A percentile compares a stretch with the other conserved stretches of the same genome.
Conservation (phyloP, 2,113 vertebrate genomes). For the Elephas maximus region DNA sequence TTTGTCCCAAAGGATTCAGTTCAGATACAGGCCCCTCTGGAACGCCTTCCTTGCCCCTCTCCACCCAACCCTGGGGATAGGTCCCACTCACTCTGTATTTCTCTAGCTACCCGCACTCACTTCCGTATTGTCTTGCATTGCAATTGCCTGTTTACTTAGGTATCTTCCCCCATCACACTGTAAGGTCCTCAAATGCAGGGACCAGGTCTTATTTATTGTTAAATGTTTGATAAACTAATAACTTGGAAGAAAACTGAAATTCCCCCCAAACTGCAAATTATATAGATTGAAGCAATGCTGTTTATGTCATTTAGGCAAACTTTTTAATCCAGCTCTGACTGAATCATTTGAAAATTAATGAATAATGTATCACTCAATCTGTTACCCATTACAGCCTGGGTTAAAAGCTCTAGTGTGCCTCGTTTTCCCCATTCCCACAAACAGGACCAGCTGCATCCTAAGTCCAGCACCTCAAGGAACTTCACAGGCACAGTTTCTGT, state of each 20-base stretch:
- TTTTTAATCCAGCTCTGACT: not conserved
- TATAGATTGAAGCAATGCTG: constrained; percentile 15
- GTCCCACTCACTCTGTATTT: not conserved
- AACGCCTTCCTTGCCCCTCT: not conserved
- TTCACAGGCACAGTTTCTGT: not conserved
- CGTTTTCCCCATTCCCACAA: not conserved
- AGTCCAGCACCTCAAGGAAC: not conserved
- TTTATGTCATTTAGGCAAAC: not conserved
- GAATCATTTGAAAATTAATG: constrained; percentile 41
- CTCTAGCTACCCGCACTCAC: not conserved
- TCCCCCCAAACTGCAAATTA: not conserved
- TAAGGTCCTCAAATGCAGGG: not conserved
- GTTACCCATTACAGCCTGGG: not conserved
- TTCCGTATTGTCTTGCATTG: not conserved
- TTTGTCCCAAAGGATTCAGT: not conserved
- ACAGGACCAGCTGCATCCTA: not conserved
- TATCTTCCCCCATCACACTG: not conserved
- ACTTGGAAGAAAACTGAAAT: constrained; percentile 23
- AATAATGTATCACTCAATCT: not conserved
- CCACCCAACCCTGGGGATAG: not conserved
- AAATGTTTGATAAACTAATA: constrained; percentile 28
- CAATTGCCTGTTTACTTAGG: not conserved
- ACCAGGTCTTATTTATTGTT: not conserved
- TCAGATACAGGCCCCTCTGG: not conserved
- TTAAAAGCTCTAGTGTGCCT: not conserved